These are phyloP conservation scores for Micrastur ruficollis DNA, from an alignment of 2,797 vertebrate species.

Conservation along the genomic window DNA sequence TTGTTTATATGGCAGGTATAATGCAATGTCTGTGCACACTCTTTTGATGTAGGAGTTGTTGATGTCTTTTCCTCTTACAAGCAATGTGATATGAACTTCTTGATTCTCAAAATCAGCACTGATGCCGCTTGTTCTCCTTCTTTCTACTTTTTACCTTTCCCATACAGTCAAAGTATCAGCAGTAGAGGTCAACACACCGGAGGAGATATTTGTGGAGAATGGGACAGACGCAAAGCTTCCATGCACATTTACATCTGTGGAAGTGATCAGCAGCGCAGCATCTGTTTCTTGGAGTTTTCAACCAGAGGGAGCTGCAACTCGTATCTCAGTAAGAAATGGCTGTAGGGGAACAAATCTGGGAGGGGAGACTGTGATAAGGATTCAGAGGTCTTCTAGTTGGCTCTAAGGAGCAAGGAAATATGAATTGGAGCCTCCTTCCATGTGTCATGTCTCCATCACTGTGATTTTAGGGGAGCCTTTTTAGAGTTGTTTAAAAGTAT, in stretches of 20 bases:
- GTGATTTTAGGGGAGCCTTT: neutral
- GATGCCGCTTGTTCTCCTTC: neutral
- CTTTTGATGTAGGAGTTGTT: neutral
- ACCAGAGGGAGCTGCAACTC: slow-evolving; percentile 73
- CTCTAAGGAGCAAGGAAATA: neutral
- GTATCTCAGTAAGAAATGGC: slow-evolving; percentile 71
- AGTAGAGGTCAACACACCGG: slow-evolving; percentile 81
- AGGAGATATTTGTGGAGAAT: slow-evolving; percentile 86
- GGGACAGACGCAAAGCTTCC: slow-evolving; percentile 85
- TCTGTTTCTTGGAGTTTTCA: slow-evolving; percentile 86
- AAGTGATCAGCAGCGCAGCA: slow-evolving; percentile 78
- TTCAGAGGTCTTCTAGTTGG: neutral
- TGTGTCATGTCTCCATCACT: neutral
- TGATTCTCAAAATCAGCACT: neutral
- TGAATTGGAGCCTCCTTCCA: neutral
- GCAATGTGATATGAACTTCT: neutral
- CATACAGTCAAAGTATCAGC: slow-evolving; percentile 62
- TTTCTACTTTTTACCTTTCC: neutral
- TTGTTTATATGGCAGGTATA: neutral
- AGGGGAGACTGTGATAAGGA: neutral
- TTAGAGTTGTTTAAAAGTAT: neutral
- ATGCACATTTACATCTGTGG: slow-evolving; percentile 85
- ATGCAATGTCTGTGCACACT: neutral
- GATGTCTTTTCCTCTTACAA: neutral
- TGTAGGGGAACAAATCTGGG: neutral